Percentiles rank a stretch among this genome's conserved stretches.
phyloP scores from a whole-genome alignment of 2,797 vertebrate genomes.

The Rhadinocentrus ornatus region DNA sequence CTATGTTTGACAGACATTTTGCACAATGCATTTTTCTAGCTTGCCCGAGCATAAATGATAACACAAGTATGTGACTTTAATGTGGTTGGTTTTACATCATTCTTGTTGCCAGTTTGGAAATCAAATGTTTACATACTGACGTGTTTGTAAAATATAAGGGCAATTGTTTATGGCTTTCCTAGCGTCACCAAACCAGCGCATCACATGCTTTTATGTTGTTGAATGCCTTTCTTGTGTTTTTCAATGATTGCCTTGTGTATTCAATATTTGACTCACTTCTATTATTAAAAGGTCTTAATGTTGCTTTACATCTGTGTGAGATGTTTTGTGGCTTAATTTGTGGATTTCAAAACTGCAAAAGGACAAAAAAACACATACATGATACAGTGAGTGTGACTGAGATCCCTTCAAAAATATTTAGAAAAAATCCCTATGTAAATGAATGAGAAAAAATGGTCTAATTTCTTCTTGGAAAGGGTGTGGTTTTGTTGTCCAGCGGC shows the following conservation, averaged over 20 bases:
- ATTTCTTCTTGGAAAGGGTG: slow-evolving; percentile 61
- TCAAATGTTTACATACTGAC: slow-evolving; percentile 42
- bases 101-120: slow-evolving; percentile 30
- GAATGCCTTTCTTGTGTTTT: slow-evolving; percentile 77
- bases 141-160: slow-evolving; percentile 41
- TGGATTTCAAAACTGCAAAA: slow-evolving; percentile 32
- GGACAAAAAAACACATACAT: neutral
- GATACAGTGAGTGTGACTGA: slow-evolving; percentile 30
- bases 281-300: slow-evolving; percentile 33
- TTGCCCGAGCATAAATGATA: slow-evolving; percentile 50
- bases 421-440: slow-evolving; percentile 34
- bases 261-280: slow-evolving; percentile 55
- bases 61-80: slow-evolving; percentile 24
- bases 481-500: slow-evolving; percentile 66
- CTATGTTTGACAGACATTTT: slow-evolving; percentile 36
- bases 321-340: slow-evolving; percentile 34
- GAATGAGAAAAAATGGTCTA: slow-evolving; percentile 9
- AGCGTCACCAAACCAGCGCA: slow-evolving; percentile 53
- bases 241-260: slow-evolving; percentile 71
- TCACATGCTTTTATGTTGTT: slow-evolving; percentile 75
- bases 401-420: slow-evolving; percentile 45
- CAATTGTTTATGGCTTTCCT: slow-evolving; percentile 46
- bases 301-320: slow-evolving; percentile 23
- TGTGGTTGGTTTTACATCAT: slow-evolving; percentile 37
- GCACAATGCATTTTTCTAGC: slow-evolving; percentile 13